Evolutionary conservation across 2,797 vertebrate genomes (phyloP).

Genomic region (Etheostoma nigrum): DNA sequence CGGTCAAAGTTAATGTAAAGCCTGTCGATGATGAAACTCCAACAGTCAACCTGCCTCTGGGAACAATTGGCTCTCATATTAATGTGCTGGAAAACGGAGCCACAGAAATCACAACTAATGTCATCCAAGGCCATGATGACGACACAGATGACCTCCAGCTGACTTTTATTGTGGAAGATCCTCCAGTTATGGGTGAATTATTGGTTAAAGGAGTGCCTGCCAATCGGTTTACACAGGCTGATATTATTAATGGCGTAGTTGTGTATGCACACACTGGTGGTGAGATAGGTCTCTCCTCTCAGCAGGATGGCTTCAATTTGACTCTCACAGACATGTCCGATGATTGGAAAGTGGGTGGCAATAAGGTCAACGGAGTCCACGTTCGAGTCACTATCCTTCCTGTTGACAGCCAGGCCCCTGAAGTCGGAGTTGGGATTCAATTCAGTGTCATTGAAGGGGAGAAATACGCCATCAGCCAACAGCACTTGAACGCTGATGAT

Average conservation of each 20-base stretch:
- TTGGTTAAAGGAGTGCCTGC: conserved; percentile 88
- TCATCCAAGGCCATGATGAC: conserved; percentile 90
- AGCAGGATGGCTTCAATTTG: conserved; percentile 91
- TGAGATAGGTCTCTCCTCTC: conserved; percentile 90
- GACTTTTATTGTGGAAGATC: conserved; percentile 91
- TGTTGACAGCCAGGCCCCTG: conserved; percentile 92
- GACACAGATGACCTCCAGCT: conserved; percentile 92
- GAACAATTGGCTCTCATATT: conserved; percentile 90
- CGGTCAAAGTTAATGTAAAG: conserved; percentile 88
- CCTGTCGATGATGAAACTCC: conserved; percentile 89
- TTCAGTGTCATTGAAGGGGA: conserved; percentile 91
- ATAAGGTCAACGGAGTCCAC: conserved; percentile 87
- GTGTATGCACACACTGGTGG: conserved; percentile 92
- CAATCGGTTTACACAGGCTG: conserved; percentile 91
- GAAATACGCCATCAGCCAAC: conserved; percentile 85
- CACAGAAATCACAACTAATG: conserved; percentile 90
- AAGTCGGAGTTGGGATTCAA: conserved; percentile 85
- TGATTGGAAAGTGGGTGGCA: conserved; percentile 90
- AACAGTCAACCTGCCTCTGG: conserved; percentile 81
- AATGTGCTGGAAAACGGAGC: conserved; percentile 94
- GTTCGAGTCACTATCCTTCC: conserved; percentile 92
- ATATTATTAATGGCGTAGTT: conserved; percentile 92
- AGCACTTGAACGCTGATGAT: conserved; percentile 89
- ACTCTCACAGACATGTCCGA: conserved; percentile 93
- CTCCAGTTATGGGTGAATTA: conserved; percentile 89